Conservation (phyloP, 2,113 vertebrate species). For the Brevimyrus niger region DNA sequence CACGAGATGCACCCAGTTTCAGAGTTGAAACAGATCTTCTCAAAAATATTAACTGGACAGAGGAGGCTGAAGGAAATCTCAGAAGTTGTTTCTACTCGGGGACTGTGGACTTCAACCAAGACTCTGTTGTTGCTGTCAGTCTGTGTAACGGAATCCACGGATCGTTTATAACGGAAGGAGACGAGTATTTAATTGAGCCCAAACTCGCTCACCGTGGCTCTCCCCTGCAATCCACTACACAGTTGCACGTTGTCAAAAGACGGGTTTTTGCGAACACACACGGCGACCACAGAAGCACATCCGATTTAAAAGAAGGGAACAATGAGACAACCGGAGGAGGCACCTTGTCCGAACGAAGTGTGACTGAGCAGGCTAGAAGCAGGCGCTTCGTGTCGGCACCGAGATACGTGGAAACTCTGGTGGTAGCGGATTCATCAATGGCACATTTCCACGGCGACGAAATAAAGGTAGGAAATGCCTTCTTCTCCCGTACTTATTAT, state of each 20-base stretch:
- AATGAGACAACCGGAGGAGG: neutral
- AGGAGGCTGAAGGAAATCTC: conserved; percentile 40
- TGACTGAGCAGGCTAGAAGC: conserved; percentile 45
- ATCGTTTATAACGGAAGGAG: conserved; percentile 65
- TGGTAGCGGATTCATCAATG: conserved; percentile 80
- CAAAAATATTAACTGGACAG: conserved; percentile 31
- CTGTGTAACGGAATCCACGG: conserved; percentile 72
- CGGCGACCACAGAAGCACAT: conserved; percentile 16
- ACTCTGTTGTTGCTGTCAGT: conserved; percentile 69
- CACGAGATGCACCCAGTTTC: neutral
- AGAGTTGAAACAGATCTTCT: conserved; percentile 14
- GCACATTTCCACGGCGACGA: conserved; percentile 73
- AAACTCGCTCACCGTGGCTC: conserved; percentile 22
- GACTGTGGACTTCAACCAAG: conserved; percentile 53
- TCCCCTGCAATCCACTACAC: conserved; percentile 22
- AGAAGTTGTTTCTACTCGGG: conserved; percentile 74
- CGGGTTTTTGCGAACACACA: conserved; percentile 26
- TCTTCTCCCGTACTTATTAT: neutral
- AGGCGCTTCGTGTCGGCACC: conserved; percentile 76
- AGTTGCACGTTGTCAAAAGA: conserved; percentile 53
- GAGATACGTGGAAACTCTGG: conserved; percentile 79
- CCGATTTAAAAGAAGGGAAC: conserved; percentile 27
- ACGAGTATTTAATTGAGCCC: conserved; percentile 70
- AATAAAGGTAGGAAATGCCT: conserved; percentile 62
- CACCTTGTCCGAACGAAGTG: neutral